Percentiles rank a stretch among this genome's conserved stretches.
phyloP scores from a whole-genome alignment of 1,140 invertebrate species.

The Platorchestia sp. region DNA sequence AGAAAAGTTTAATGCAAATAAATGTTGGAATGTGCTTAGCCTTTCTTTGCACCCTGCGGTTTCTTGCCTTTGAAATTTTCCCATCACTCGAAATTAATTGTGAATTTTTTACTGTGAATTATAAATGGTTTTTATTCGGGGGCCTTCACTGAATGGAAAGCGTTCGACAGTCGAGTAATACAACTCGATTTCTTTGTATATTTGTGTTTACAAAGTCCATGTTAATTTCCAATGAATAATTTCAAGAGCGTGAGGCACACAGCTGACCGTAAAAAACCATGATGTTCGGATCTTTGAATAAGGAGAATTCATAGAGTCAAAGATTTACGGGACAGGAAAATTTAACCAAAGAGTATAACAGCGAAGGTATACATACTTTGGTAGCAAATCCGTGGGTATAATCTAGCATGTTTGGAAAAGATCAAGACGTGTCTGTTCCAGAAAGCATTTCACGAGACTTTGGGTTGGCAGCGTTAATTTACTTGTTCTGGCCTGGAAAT shows the following conservation, averaged over 20 bases:
- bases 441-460: conserved; percentile 11
- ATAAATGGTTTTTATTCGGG: no score
- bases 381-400: neutral
- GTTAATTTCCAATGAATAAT: neutral
- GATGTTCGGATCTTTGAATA: neutral
- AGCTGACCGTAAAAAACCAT: neutral
- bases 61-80: no score
- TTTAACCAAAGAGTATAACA: neutral
- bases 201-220: neutral
- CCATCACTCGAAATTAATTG: no score
- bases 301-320: neutral
- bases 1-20: no score
- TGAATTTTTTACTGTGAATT: no score
- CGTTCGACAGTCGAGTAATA: neutral
- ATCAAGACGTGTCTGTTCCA: neutral
- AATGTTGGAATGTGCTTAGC: no score
- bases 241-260: neutral
- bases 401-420: neutral
- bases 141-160: neutral
- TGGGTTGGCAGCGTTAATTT: conserved; percentile 43
- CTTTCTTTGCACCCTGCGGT: no score
- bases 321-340: neutral
- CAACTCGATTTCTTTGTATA: neutral
- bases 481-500: conserved; percentile 43
- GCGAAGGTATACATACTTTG: neutral